A percentile compares a stretch with the other conserved stretches of the same genome.
Evolutionary conservation across 2,888 invertebrate species (phyloP).

Genomic region (Torymus texanus): DNA sequence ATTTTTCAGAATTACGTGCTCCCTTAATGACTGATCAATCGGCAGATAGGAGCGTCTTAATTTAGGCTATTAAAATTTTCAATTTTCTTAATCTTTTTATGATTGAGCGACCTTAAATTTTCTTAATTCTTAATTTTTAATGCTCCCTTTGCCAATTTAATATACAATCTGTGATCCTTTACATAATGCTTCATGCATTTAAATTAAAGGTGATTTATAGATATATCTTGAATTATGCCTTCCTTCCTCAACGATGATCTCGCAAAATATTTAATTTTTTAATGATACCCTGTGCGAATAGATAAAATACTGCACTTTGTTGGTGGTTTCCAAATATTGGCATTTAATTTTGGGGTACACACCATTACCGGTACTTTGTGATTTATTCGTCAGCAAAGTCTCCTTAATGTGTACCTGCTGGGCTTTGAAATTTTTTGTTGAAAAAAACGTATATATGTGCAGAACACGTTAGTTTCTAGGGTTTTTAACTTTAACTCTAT

Average conservation of each 20-base stretch:
- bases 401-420: no score
- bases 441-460: no score
- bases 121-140: conserved; percentile 29
- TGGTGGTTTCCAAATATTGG: no score
- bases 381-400: no score
- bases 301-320: no score
- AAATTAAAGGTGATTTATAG: conserved; percentile 20
- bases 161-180: not conserved
- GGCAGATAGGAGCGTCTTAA: conserved; percentile 14
- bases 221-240: not conserved
- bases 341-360: no score
- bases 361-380: no score
- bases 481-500: no score
- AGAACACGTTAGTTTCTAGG: no score
- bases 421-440: no score
- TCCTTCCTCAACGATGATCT: not conserved
- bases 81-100: conserved; percentile 36
- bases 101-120: conserved; percentile 25
- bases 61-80: conserved; percentile 39
- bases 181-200: conserved; percentile 3
- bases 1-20: conserved; percentile 37
- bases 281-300: conserved; percentile 2
- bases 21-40: conserved; percentile 30
- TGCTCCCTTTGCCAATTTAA: not conserved
- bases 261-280: conserved; percentile 20